Evolutionary conservation across 2,113 vertebrate species (phyloP), one percentile per base, ranked within the genome.

Genomic region (Sula dactylatra): DNA sequence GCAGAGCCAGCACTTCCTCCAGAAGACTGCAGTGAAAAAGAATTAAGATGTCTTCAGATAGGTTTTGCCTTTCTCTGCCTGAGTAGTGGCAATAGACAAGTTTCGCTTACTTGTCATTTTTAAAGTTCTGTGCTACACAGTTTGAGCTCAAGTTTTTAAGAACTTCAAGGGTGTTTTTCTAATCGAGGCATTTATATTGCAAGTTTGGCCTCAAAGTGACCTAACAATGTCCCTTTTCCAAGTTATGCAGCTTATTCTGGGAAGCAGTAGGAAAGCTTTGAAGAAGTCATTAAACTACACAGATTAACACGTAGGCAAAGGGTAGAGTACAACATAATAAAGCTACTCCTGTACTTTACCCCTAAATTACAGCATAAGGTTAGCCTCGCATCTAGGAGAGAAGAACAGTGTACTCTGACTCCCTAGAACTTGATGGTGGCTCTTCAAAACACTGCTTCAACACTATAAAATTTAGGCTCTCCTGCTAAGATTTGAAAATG

Each of bases 241-340:
- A 93, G 92, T 47, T 70, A 82, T 3, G 76, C 84, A 83, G 86
- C 88, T 91, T 17, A 25, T 67, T 97, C 84, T 91, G 93, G 88
- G 94, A 97, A 96, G 94, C 90, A 93, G 89, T 58, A 95, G 77
- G 91, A 80, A 97, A 95, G 91, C 89, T 84, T n/a, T 84, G 78
- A 89, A 91, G 81, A 83, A 91, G 91, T 93, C 80, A 45, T 80
- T 93, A 16, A 88, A 85, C 91, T 94, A 58, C 71, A 80, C 0
- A 3, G 85, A 90, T 80, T 38, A 87, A 82, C 2, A 82, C 13
- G 21, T 55, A 80, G 93, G 91, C 91, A 42, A 45, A 88, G 95
- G 94, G 96, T 17, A 95, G 82, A 97, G 92, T 88, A 88, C 92
- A 83, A 42, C 2, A 0, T 20, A 50, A 34, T 61, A 20, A 52